These are phyloP conservation scores for Barbus barbus DNA, from an alignment of 2,113 vertebrate species.

Conservation along the genomic window DNA sequence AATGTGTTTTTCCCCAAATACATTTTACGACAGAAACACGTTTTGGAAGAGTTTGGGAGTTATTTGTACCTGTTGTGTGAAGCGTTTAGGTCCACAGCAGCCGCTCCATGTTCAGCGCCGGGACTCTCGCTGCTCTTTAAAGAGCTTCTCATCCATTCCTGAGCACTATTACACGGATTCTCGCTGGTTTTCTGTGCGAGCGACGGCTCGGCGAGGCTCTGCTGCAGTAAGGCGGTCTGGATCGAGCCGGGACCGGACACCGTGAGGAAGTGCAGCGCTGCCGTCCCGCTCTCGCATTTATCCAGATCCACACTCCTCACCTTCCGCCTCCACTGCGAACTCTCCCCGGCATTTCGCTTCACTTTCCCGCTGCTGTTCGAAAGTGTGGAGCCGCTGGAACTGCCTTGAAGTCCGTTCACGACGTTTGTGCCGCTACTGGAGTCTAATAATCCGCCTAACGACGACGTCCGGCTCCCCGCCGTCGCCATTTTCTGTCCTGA, in stretches of 20 bases:
- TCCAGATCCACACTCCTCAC: slow-evolving; percentile 85
- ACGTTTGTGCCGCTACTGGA: slow-evolving; percentile 52
- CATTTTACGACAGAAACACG: too few relatives aligned
- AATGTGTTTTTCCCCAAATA: too few relatives aligned
- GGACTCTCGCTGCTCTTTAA: too few relatives aligned
- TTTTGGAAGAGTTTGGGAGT: too few relatives aligned
- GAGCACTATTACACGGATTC: too few relatives aligned
- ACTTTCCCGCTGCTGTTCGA: slow-evolving; percentile 49
- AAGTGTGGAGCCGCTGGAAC: slow-evolving; percentile 28
- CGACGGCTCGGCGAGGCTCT: too few relatives aligned
- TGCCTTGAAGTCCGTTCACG: slow-evolving; percentile 54
- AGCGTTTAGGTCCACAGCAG: too few relatives aligned
- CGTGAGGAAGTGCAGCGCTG: slow-evolving; percentile 59
- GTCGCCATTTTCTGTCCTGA: slow-evolving; percentile 87
- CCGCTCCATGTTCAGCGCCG: too few relatives aligned
- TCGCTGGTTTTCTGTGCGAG: too few relatives aligned
- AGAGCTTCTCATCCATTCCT: too few relatives aligned
- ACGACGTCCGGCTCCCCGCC: slow-evolving; percentile 79
- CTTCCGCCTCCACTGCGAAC: slow-evolving; percentile 82
- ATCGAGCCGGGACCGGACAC: slow-evolving; percentile 53
- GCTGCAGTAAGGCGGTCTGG: too few relatives aligned
- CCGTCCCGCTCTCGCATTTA: slow-evolving; percentile 62
- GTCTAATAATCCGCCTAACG: slow-evolving; percentile 70
- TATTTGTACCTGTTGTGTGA: too few relatives aligned
- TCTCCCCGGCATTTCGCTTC: slow-evolving; percentile 66